Conservation (phyloP, 2,888 invertebrate species). For the Thysanoteuthis rhombus region DNA sequence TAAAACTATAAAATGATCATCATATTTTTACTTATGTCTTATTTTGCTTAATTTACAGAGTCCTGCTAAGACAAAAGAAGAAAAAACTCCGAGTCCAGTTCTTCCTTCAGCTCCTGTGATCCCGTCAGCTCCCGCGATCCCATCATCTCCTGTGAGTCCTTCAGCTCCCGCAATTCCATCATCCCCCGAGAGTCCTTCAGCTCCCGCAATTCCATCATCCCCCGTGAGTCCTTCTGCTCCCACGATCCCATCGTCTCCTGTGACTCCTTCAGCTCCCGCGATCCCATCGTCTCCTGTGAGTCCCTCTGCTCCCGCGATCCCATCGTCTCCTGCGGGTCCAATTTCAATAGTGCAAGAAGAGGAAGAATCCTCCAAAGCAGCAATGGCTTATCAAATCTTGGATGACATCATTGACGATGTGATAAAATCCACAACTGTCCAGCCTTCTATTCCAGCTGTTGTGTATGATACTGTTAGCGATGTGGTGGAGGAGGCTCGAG, state of each 20-base stretch:
- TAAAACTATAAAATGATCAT: not conserved
- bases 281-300: no score
- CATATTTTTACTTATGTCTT: not conserved
- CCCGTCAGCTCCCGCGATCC: not conserved
- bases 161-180: not conserved
- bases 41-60: not conserved
- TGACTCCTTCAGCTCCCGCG: conserved; percentile 18
- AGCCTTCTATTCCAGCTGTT: conserved; percentile 64
- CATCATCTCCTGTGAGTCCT: conserved; percentile 12
- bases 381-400: conserved; percentile 50
- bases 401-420: conserved; percentile 65
- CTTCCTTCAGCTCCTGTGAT: conserved; percentile 15
- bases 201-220: not conserved
- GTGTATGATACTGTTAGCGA: conserved; percentile 64
- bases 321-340: not conserved
- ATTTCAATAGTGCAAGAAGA: conserved; percentile 24
- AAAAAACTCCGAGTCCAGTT: not conserved
- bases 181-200: not conserved
- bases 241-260: not conserved
- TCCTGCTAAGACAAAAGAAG: not conserved
- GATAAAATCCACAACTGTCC: conserved; percentile 58
- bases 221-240: conserved; percentile 12
- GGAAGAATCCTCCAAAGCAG: conserved; percentile 32
- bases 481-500: conserved; percentile 44
- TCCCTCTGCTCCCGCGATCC: not conserved